Conservation (phyloP, 2,888 invertebrate genomes). For the Nemotelus pantherinus region DNA sequence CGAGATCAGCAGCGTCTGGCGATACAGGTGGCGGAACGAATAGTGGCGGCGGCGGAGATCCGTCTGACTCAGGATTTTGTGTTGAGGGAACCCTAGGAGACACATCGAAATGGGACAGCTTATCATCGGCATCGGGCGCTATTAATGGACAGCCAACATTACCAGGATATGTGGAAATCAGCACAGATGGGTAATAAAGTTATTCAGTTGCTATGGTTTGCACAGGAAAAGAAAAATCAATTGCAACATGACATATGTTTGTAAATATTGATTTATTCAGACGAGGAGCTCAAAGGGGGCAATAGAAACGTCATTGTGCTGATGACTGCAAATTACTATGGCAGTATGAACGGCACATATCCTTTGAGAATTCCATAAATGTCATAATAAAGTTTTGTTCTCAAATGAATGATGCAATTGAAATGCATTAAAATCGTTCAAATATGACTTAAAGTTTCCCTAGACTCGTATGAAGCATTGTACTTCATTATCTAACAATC, state of each 20-base stretch:
- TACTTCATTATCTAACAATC: no score
- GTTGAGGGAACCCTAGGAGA: slow-evolving; percentile 45
- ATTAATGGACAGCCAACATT: slow-evolving; percentile 51
- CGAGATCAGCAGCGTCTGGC: slow-evolving; percentile 35
- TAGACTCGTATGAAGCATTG: no score
- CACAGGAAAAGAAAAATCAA: slow-evolving; percentile 52
- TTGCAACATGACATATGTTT: slow-evolving; percentile 54
- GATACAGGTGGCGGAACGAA: slow-evolving; percentile 52
- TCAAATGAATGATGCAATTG: not conserved
- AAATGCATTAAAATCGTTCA: not conserved
- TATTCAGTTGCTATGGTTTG: slow-evolving; percentile 53
- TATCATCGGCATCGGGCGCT: slow-evolving; percentile 48
- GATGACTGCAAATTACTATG: slow-evolving; percentile 21
- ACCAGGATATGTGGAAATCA: slow-evolving; percentile 56
- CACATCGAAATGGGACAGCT: slow-evolving; percentile 59
- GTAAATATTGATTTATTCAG: slow-evolving; percentile 56
- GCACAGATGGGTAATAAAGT: slow-evolving; percentile 53
- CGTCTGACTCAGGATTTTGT: not conserved
- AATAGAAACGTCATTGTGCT: slow-evolving; percentile 38
- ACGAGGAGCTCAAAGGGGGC: slow-evolving; percentile 42
- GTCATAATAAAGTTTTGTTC: not conserved
- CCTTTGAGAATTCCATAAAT: no score
- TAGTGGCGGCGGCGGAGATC: slow-evolving; percentile 53
- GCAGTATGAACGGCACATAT: no score
- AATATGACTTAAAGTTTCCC: no score